These are phyloP conservation scores for Notospermus geniculatus DNA, from an alignment of 1,140 invertebrate genomes.

Conservation along the genomic window DNA sequence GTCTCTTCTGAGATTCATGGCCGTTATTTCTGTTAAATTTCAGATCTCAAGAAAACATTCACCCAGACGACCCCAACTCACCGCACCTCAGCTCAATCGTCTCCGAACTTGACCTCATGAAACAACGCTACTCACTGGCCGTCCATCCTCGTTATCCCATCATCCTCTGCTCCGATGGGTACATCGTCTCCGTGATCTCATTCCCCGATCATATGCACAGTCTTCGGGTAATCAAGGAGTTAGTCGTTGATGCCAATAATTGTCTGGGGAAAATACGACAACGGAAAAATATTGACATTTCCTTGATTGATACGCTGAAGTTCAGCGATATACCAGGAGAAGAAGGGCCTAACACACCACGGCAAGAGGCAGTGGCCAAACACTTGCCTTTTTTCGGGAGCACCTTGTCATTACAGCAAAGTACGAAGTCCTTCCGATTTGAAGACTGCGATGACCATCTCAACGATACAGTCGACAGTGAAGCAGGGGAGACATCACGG, in stretches of 20 bases:
- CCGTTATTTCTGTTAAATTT: no score
- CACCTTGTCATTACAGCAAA: no score
- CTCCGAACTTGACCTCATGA: slow-evolving; percentile 23
- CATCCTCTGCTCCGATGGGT: slow-evolving; percentile 53
- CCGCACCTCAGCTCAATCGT: slow-evolving; percentile 11
- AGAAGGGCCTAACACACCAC: not conserved
- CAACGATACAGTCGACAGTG: slow-evolving; percentile 2
- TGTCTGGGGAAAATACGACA: slow-evolving; percentile 2
- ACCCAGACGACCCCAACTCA: no score
- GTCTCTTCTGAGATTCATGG: no score
- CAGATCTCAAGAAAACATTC: no score
- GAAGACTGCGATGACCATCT: not conserved
- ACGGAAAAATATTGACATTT: slow-evolving; percentile 7
- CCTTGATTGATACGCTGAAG: slow-evolving; percentile 9
- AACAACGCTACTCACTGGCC: slow-evolving; percentile 48
- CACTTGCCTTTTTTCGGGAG: no score
- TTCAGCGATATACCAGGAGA: slow-evolving; percentile 3
- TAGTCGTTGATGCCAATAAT: not conserved
- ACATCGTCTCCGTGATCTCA: slow-evolving; percentile 41
- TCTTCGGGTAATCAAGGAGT: slow-evolving; percentile 1
- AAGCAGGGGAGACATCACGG: not conserved
- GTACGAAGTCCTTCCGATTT: not conserved
- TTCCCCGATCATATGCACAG: slow-evolving; percentile 12
- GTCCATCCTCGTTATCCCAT: slow-evolving; percentile 49
- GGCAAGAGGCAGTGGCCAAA: no score